Evolutionary conservation across 2,888 invertebrate species (phyloP).

Genomic region (Anagyrus pseudococci): DNA sequence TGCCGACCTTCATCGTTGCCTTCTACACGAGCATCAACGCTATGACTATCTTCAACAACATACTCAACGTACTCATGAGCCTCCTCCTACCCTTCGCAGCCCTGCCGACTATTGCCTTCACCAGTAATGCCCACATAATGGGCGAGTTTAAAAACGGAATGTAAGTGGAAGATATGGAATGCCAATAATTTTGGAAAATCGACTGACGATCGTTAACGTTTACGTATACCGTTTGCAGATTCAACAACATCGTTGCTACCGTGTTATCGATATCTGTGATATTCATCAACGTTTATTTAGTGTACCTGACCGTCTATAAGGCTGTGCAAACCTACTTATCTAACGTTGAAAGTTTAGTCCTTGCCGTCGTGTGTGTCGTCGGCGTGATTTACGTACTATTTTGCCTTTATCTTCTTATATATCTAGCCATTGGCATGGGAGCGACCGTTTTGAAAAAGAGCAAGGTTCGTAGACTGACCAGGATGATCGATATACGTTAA

Average conservation of each 20-base stretch:
- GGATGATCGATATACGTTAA: background rate
- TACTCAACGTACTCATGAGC: conserved; percentile 85
- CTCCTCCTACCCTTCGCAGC: conserved; percentile 87
- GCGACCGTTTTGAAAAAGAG: conserved; percentile 11
- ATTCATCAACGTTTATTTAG: conserved; percentile 19
- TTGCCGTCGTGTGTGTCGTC: background rate
- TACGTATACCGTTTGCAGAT: conserved; percentile 15
- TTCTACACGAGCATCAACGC: conserved; percentile 72
- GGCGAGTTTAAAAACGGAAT: conserved; percentile 82
- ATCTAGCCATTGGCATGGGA: conserved; percentile 22
- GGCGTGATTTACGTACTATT: conserved; percentile 12
- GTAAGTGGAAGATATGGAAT: conserved; percentile 63
- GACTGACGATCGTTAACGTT: too few species aligned
- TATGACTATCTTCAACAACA: conserved; percentile 82
- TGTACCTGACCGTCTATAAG: background rate
- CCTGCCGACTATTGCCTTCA: conserved; percentile 85
- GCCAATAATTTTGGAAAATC: conserved; percentile 19
- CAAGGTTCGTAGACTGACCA: background rate
- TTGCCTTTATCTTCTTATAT: conserved; percentile 23
- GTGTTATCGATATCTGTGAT: conserved; percentile 19
- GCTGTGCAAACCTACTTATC: background rate
- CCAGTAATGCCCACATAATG: conserved; percentile 80
- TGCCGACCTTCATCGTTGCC: conserved; percentile 74
- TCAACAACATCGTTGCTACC: conserved; percentile 15
- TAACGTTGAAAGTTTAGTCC: background rate